Conservation (phyloP, 2,888 invertebrate genomes). For the Stenoptilia bipunctidactyla region DNA sequence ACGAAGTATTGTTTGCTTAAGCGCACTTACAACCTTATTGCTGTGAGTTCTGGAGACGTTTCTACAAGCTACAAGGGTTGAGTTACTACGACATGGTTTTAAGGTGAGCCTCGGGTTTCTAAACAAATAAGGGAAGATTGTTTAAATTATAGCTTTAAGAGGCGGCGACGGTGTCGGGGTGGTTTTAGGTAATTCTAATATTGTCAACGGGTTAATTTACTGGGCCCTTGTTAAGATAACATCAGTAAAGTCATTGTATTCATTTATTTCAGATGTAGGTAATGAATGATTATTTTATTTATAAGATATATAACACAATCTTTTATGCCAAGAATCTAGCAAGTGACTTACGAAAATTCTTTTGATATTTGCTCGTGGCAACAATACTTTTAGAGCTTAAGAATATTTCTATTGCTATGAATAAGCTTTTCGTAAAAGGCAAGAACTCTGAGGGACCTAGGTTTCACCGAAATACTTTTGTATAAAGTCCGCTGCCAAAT, state of each 20-base stretch:
- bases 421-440: no score
- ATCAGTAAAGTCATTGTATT: neutral
- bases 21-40: constrained; percentile 27
- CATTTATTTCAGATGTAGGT: no score
- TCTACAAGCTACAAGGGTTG: constrained; percentile 1
- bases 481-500: no score
- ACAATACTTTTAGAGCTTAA: no score
- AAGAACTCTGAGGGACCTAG: no score
- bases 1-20: constrained; percentile 35
- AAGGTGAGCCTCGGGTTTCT: constrained; percentile 51
- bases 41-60: constrained; percentile 13
- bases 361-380: no score
- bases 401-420: no score
- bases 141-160: constrained; percentile 46
- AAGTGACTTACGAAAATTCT: no score
- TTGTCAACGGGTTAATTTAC: constrained; percentile 53
- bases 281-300: no score
- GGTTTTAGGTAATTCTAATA: constrained; percentile 16
- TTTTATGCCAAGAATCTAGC: no score
- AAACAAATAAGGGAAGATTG: constrained; percentile 45
- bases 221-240: neutral
- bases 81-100: constrained; percentile 33
- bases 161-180: constrained; percentile 29
- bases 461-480: no score
- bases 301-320: no score